Evolutionary conservation across 2,113 vertebrate genomes (phyloP).

Genomic region (Bos javanicus): DNA sequence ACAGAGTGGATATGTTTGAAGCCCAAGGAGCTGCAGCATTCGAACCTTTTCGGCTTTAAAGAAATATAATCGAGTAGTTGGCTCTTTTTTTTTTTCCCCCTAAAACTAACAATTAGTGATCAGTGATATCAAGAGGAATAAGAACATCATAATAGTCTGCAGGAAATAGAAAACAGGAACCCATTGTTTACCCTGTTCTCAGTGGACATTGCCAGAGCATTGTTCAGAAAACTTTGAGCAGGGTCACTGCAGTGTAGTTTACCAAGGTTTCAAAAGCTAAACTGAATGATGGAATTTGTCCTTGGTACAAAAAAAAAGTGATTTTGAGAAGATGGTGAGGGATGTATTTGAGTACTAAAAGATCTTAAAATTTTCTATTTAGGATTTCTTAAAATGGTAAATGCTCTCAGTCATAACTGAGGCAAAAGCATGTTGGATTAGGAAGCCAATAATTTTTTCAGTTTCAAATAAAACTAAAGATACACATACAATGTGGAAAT

Average conservation of each 20-base stretch:
- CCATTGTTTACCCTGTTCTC: slow-evolving; percentile 73
- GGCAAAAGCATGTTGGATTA: not conserved
- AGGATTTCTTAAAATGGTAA: not conserved
- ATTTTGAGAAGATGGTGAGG: not conserved
- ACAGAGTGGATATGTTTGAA: not conserved
- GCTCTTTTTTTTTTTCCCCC: not conserved
- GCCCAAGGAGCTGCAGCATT: not conserved
- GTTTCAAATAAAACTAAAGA: not conserved
- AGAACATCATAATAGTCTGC: slow-evolving; percentile 38
- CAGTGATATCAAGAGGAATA: slow-evolving; percentile 28
- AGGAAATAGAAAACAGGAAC: slow-evolving; percentile 77
- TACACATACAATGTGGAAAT: not conserved
- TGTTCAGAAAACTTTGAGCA: slow-evolving; percentile 71
- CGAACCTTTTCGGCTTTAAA: not conserved
- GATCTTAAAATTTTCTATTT: not conserved
- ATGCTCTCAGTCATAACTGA: not conserved
- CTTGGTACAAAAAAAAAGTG: not conserved
- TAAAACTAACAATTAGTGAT: slow-evolving; percentile 13
- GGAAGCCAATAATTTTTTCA: not conserved
- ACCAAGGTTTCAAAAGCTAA: slow-evolving; percentile 10
- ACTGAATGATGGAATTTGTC: not conserved
- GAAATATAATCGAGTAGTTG: not conserved
- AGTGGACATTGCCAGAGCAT: slow-evolving; percentile 43
- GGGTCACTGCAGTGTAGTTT: slow-evolving; percentile 39
- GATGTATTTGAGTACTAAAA: not conserved